Evolutionary conservation across 2,113 vertebrate species (phyloP).

Genomic region (Callospermophilus lateralis): DNA sequence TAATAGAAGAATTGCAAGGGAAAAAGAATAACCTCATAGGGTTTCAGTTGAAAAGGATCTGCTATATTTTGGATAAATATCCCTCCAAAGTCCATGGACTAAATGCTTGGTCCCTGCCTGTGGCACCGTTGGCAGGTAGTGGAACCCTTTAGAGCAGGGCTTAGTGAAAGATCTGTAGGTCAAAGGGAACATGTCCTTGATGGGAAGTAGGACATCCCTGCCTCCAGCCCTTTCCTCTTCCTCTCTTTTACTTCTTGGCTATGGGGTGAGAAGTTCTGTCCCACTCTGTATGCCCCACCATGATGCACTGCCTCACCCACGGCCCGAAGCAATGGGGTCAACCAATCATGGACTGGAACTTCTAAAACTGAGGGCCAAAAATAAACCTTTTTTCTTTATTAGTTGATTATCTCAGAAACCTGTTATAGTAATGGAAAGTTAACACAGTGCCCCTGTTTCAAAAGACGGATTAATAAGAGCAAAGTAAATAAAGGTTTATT

Average conservation of each 20-base stretch:
- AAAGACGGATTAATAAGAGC: not conserved
- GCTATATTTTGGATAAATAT: not conserved
- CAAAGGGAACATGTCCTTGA: no score
- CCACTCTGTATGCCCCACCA: not conserved
- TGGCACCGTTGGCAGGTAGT: not conserved
- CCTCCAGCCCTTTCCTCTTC: not conserved
- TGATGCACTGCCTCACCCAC: not conserved
- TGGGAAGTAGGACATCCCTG: not conserved
- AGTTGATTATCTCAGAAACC: not conserved
- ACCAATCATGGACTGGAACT: not conserved
- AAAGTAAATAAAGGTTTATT: not conserved
- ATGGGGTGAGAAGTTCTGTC: not conserved
- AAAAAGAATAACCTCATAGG: not conserved
- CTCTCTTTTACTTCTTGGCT: not conserved
- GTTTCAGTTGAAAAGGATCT: not conserved
- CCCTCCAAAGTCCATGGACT: not conserved
- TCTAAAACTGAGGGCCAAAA: not conserved
- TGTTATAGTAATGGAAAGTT: not conserved
- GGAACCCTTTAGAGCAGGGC: not conserved
- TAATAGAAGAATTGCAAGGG: not conserved
- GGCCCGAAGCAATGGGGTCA: not conserved
- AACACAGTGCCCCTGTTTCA: not conserved
- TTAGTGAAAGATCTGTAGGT: not conserved
- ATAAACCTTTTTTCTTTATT: not conserved
- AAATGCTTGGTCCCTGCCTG: not conserved